Evolutionary conservation across 2,113 vertebrate species (phyloP), one percentile per base, ranked within the genome.

Genomic region (Heptranchias perlo): DNA sequence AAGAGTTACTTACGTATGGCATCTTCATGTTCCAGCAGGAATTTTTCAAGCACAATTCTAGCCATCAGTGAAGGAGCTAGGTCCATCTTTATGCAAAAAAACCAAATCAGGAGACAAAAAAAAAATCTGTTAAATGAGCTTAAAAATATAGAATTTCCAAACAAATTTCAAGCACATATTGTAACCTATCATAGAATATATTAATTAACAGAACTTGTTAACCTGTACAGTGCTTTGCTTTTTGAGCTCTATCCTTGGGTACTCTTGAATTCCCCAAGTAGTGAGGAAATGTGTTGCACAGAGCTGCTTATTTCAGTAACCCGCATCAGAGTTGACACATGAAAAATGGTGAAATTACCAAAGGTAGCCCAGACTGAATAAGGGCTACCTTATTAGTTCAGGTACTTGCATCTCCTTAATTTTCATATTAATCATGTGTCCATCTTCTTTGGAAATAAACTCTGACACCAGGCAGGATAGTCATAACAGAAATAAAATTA

Each of bases 301-400:
- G 97, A 97, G 97, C 97, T 98, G 97, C 97, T 98, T 98, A 97
- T 97, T 98, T 97, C 96, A 97, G 97, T 97, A 98, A 97, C 98
- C 97, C 98, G 98, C 98, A 98, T 98, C 98, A 98, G 97, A 97
- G 97, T 97, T 98, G 99, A 99, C 99, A 99, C 98, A 98, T 99
- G 99, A 99, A 98, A 99, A 99, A 99, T 99, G 98, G 98, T 98
- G 98, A 98, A 99, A 99, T 99, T 99, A 99, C 98, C 97, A 97
- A 97, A 97, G 98, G 98, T 98, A 98, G 98, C 97, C 98, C 98
- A 98, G 98, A 97, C 98, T 98, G 98, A 98, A 99, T 99, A 99
- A 99, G 98, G 98, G 98, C 98, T 98, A 98, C 98, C 98, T 98
- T 98, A 99, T 99, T 99, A 99, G 98, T 99, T 99, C 98, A 99